Evolutionary conservation across 1,140 invertebrate species (phyloP), one percentile per base, ranked within the genome.

Genomic region (Danaus melanippus): DNA sequence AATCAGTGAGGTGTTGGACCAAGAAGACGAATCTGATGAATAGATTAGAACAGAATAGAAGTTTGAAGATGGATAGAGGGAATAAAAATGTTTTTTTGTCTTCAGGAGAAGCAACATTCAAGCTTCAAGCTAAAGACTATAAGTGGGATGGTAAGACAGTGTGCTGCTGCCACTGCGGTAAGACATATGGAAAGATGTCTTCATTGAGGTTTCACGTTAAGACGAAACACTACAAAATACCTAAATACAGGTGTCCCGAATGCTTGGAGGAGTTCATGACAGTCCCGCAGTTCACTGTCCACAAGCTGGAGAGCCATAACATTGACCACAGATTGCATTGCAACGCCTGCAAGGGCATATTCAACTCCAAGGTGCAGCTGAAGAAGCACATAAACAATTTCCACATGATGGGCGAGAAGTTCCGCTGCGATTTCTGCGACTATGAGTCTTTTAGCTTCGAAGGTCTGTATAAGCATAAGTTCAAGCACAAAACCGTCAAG

Each of bases 401-500:
- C 12, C 83, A 86, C 21, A 86, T 83, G 79, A 42, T 84, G 9
- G 80, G 80, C 0, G 73, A 72, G 47, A 78, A 68, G 15, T 69
- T 72, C 15, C 74, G 76, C 44, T 86, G 83, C 43, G 64, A 76
- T 10, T 60, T 67, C 9, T 86, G 83, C 39, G 79, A 86, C 8
- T 86, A 79, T 50, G 79, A 84, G 12, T 70, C 74, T 0, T 86
- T 79, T 17, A 78, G 73, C 44, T 75, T 76, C 57, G 76, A 79
- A 44, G 64, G 71, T 43, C 49, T 83, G 58, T 80, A 83, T 53
- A 84, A 84, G 44, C 83, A 86, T 12, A 80, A 79, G 44, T 76
- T 76, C 39, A 84, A 80, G 32, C 81, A 86, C 46, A 82, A 73
- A 50, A 79, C 74, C 0, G 79, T 73, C 0, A 86, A 82, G 61